Evolutionary conservation across 2,797 vertebrate genomes (phyloP), one percentile per base, ranked within the genome.

Genomic region (Eulemur rubriventer): DNA sequence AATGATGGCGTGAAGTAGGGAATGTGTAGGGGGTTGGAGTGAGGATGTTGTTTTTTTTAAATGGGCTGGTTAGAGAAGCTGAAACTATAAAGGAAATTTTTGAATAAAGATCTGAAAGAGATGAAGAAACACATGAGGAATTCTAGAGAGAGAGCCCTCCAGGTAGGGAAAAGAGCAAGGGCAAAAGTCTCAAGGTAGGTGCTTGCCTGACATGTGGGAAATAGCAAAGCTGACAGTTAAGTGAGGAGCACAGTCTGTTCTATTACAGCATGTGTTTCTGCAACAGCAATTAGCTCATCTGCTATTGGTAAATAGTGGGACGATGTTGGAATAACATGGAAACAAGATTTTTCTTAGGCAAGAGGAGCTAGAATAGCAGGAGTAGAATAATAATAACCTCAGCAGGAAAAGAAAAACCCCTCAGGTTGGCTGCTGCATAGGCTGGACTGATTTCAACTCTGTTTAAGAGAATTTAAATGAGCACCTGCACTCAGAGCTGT

Each of bases 251-350:
- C 81, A 89, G 76, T 55, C n/a, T 92, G 86, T 95, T 92, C 92
- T 96, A 18, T 92, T 81, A 59, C 65, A 57, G 88, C 50, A 72
- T 78, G 72, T 41, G 61, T 73, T 88, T 84, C 91, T 43, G 16
- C 48, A 91, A 69, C 43, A 81, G 84, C 84, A 57, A 20, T 80
- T 70, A 93, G 65, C 70, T 96, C 84, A 93, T n/a, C 13, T 35
- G 84, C 63, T 89, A 79, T 35, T 83, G 83, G 86, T 85, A 72
- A 96, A 96, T 5, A 76, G 65, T 41, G 67, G 46, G 76, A n/a
- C n/a, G 35, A 76, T 57, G 30, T 35, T 70, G 80, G 43, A 76
- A 46, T 70, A 76, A 88, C 33, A 20, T 18, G 20, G 91, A 91
- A 91, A 61, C 38, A 59, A 28, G 70, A 73, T 30, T 61, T 73